Conservation (phyloP, 2,888 invertebrate genomes). For the Nephrocerus scutellatus region DNA sequence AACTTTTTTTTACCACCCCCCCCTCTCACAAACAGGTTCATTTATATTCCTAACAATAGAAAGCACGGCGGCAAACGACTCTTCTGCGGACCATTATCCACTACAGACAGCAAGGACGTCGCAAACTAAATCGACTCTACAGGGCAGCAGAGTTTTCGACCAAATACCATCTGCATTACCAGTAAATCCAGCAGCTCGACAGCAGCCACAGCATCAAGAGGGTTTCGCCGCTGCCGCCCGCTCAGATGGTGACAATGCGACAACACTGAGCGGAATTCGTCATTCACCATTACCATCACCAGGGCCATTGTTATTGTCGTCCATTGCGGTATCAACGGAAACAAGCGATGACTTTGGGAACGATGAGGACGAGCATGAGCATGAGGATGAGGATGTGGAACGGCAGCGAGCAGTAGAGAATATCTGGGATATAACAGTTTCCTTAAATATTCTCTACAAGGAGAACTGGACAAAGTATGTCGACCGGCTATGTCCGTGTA, state of each 20-base stretch:
- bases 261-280: conserved; percentile 1
- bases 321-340: conserved; percentile 32
- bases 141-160: not conserved
- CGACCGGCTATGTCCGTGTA: not conserved
- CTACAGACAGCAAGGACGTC: conserved; percentile 39
- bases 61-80: conserved; percentile 31
- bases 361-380: conserved; percentile 12
- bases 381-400: conserved; percentile 46
- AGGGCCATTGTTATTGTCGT: not conserved
- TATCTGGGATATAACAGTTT: conserved; percentile 81
- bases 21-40: conserved; percentile 52
- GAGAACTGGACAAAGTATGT: conserved; percentile 77
- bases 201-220: conserved; percentile 1
- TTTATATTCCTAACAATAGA: conserved; percentile 76
- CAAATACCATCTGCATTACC: too few species aligned
- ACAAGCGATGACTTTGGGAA: conserved; percentile 46
- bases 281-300: conserved; percentile 6
- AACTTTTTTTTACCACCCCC: too few species aligned
- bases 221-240: not conserved
- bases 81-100: too few species aligned
- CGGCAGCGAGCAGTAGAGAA: conserved; percentile 66
- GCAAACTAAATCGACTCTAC: not conserved
- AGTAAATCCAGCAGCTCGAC: conserved; percentile 3
- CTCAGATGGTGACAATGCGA: conserved; percentile 4
- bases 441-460: conserved; percentile 73